Evolutionary conservation across 1,140 invertebrate genomes (phyloP).

Genomic region (Geopemphigus sp.): DNA sequence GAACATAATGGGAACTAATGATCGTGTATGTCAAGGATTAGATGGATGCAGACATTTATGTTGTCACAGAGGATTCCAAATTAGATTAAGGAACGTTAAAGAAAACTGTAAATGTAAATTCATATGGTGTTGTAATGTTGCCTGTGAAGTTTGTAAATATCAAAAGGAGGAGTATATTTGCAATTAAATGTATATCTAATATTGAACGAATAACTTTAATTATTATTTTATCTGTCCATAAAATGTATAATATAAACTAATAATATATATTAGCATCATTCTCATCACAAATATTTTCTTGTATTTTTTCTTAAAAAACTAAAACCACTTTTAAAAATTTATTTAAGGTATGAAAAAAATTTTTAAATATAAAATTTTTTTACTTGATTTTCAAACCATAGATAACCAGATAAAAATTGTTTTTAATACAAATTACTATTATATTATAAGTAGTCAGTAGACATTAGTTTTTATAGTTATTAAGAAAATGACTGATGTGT

Average conservation of each 20-base stretch:
- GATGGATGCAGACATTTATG: slow-evolving; percentile 83
- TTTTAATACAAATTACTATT: slow-evolving; percentile 16
- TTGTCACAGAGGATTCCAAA: slow-evolving; percentile 89
- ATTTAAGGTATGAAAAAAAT: background rate
- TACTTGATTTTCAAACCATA: background rate
- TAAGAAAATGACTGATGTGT: slow-evolving; percentile 34
- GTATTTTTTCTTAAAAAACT: background rate
- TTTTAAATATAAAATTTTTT: background rate
- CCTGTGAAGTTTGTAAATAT: slow-evolving; percentile 80
- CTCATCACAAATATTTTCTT: background rate
- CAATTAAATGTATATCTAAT: slow-evolving; percentile 61
- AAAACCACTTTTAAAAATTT: too few relatives aligned
- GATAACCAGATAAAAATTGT: background rate
- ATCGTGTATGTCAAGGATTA: slow-evolving; percentile 79
- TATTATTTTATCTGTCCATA: background rate
- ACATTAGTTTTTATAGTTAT: slow-evolving; percentile 22
- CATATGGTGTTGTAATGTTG: slow-evolving; percentile 89
- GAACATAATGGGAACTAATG: slow-evolving; percentile 79
- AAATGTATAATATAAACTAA: background rate
- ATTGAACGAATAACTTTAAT: background rate
- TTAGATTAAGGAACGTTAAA: slow-evolving; percentile 75
- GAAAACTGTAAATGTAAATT: slow-evolving; percentile 92
- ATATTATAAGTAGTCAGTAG: slow-evolving; percentile 16
- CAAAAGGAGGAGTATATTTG: slow-evolving; percentile 80
- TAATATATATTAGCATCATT: background rate